Conservation (phyloP, 2,797 vertebrate genomes). For the Melanotaenia boesemani region DNA sequence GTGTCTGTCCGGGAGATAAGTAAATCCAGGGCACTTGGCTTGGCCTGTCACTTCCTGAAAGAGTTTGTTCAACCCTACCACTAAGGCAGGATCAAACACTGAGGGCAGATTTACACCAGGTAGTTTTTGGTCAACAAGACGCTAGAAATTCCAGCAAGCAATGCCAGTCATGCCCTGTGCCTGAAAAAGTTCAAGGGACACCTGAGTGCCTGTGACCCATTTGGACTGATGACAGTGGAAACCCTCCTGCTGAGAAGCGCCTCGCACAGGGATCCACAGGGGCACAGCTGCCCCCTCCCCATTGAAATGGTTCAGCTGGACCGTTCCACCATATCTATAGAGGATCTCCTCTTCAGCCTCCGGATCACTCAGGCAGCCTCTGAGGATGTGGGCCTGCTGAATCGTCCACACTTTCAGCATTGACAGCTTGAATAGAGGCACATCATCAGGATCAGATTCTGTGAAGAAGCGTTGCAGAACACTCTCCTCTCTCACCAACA, state of each 20-base stretch:
- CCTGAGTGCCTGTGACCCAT: not conserved
- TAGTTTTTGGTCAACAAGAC: not conserved
- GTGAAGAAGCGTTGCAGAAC: not conserved
- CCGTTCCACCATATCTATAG: not conserved
- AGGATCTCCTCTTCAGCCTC: not conserved
- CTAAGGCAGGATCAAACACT: constrained; percentile 4
- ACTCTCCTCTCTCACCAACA: not conserved
- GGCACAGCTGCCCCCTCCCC: not conserved
- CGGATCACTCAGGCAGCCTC: not conserved
- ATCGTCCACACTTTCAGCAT: constrained; percentile 18
- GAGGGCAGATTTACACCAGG: not conserved
- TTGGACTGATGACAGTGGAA: constrained; percentile 2
- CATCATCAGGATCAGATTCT: not conserved
- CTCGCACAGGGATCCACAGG: not conserved
- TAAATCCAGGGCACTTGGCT: not conserved
- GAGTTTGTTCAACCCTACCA: not conserved
- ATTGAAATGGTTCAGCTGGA: not conserved
- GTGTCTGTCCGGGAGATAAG: not conserved
- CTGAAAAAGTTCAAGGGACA: not conserved
- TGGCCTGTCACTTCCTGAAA: accelerated
- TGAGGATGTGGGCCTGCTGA: constrained; percentile 6
- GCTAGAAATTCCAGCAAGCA: not conserved
- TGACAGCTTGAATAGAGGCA: not conserved
- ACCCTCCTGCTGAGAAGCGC: constrained; percentile 7
- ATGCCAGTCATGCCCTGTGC: not conserved